Base-by-base conservation (phyloP, 2,888 invertebrate genomes). In the Melitaea athalia region DNA sequence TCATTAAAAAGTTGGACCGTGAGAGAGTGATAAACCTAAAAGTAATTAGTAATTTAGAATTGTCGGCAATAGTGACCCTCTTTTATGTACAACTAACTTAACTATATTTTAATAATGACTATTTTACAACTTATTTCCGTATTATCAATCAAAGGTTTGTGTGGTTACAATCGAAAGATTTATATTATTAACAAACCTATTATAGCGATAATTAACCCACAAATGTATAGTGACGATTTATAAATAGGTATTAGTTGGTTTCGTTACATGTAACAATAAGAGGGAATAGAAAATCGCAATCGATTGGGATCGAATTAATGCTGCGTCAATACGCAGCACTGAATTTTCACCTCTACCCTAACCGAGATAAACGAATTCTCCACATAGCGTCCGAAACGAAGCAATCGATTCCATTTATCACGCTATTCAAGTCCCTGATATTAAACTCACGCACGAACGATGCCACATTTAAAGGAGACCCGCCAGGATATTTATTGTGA, bases 1-100 rank as follows among this genome's bases (percentile, higher is more conserved):
- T 84, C 85, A 85, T 87, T 87, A 85, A 83, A 82, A 84, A 83
- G 77, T 84, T 81, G 77, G 83, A 87, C 84, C 89, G 89, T 90
- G 89, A 88, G 91, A 90, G 85, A 87, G 86, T 83, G 86, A 86
- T 89, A 85, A 88, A 86, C 80, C 79, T 50, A 71, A 71, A 65
- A 68, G 52, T 71, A 47, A 59, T 67, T 57, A 62, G 43, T 38
- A 31, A 59, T 55, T 43, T 64, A 60, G 15, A 53, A 43, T 15
- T 52, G 42, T 45, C 52, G 45, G 47, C 45, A 60, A 52, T 60
- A 50, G 15, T 55, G 31, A 31, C 33, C 33, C 31, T 55, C 31
- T 33, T 55, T 55, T 55, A 55, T 4, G 14, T 49, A 55, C 31
- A 53, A 31, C 31, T 14, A 33, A n/a, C 14, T 24, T 53, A 5